Evolutionary conservation across 2,113 vertebrate genomes (phyloP), one percentile per base, ranked within the genome.

Genomic region (Chaetops frenatus): DNA sequence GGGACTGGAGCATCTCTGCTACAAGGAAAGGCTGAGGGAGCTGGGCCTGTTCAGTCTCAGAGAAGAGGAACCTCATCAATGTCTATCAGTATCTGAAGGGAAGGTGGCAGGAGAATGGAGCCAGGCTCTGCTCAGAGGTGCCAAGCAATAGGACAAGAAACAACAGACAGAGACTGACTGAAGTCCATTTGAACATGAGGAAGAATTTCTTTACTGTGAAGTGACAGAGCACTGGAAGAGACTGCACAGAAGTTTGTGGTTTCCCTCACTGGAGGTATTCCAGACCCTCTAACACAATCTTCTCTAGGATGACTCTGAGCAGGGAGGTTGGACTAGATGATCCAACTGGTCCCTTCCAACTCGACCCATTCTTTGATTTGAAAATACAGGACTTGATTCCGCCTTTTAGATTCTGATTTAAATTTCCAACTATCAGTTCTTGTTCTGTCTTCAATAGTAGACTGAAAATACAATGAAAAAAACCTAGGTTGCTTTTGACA

Each of bases 21-120:
- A 81, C 0, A 0, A 74, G 9, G 33, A 45, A 16, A 60, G 23
- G 16, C 20, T 29, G 33, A 45, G 38, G 53, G 20, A 53, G 12
- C 11, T 81, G 60, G 28, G 19, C 28, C 22, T 40, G 56, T 42
- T 40, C 51, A 44, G 44, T 36, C 23, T 44, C 65, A 0, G 0
- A 19, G 19, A 65, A 50, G 7, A 17, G 18, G 16, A 16, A 74
- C 28, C 10, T 58, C 77, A 51, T 45, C 36, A 44, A 7, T 36
- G 7, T 11, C 22, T 33, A 6, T 15, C 4, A 60, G 10, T 38
- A 29, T 29, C 53, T 53, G 53, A 45, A 60, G 28, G 10, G 33
- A 81, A 20, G 9, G 38, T n/a, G 28, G 12, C 61, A 67, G 21
- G 28, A 73, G 13, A 11, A 81, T 45, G 24, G 13, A 53, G 20